Evolutionary conservation across 2,113 vertebrate genomes (phyloP), one percentile per base, ranked within the genome.

Genomic region (Prinia subflava): DNA sequence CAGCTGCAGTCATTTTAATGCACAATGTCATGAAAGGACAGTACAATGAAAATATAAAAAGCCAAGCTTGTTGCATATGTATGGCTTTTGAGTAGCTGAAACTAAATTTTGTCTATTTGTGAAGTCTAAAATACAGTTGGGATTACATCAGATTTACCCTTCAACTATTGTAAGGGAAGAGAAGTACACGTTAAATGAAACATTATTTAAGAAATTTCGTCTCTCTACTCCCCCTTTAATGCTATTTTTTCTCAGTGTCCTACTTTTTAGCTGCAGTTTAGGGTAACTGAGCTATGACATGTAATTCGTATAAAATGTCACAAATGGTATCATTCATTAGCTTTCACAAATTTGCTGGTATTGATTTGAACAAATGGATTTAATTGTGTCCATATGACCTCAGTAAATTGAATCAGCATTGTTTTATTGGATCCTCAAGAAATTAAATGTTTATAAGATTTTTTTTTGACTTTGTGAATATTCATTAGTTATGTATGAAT

Each of bases 61-160:
- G 71, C 92, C 90, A 77, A 94, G 81, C 52, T 95, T 94, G n/a
- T 96, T 98, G 92, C 95, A 97, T 97, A 97, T 97, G 94, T 96
- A 97, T 97, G 75, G 57, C 69, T 52, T 94, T 80, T 97, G 95
- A 97, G 76, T 93, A 97, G 92, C 62, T 94, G 75, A 83, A 83
- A 86, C 87, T 94, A 97, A 94, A 96, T 97, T 97, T 97, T 96
- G 25, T 94, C n/a, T 2, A 93, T 96, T 83, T 97, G 70, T 94
- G 59, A 90, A 97, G 44, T 97, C 74, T 97, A 94, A 97, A 97
- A 94, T 96, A 87, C 84, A 94, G 52, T 91, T 96, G 91, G 91
- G 94, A 96, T 95, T 97, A 69, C 71, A 90, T 95, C 90, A 97
- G 94, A 95, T 94, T 97, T 97, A 97, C 92, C 89, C 64, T 97